phyloP scores from a whole-genome alignment of 2,797 vertebrate genomes.

The Tauraco hartlaubi region DNA sequence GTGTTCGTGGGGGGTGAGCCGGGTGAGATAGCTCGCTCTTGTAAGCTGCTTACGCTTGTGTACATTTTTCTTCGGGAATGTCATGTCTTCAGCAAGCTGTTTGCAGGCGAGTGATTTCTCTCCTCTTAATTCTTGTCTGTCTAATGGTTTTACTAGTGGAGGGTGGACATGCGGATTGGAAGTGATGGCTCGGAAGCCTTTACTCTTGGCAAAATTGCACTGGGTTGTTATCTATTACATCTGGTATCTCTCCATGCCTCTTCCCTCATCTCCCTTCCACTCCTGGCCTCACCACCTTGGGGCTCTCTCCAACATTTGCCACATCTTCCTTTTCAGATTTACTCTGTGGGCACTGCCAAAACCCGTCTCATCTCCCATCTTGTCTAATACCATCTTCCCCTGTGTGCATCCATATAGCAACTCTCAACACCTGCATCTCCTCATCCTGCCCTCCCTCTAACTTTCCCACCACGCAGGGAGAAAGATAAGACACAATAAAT shows the following conservation, averaged over 20 bases:
- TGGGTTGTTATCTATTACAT: neutral
- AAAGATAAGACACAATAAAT: neutral
- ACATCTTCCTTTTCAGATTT: neutral
- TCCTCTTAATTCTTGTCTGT: conserved; percentile 60
- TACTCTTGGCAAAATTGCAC: neutral
- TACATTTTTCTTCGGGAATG: conserved; percentile 68
- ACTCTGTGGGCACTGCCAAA: neutral
- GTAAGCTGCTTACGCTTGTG: conserved; percentile 69
- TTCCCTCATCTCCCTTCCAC: neutral
- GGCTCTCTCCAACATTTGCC: neutral
- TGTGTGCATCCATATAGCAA: neutral
- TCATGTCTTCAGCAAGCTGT: conserved; percentile 65
- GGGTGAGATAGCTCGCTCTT: conserved; percentile 17
- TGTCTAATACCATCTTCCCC: neutral
- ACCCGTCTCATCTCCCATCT: neutral
- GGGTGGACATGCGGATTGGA: conserved; percentile 21
- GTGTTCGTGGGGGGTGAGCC: conserved; percentile 46
- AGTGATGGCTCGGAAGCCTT: conserved; percentile 18
- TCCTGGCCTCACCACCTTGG: neutral
- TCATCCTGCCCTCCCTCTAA: neutral
- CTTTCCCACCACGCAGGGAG: neutral
- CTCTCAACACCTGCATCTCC: neutral
- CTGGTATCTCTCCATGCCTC: neutral
- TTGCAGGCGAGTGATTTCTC: conserved; percentile 44
- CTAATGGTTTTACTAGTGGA: conserved; percentile 47